phyloP scores from a whole-genome alignment of 2,888 invertebrate genomes.

The Himalopsyche anomala region DNA sequence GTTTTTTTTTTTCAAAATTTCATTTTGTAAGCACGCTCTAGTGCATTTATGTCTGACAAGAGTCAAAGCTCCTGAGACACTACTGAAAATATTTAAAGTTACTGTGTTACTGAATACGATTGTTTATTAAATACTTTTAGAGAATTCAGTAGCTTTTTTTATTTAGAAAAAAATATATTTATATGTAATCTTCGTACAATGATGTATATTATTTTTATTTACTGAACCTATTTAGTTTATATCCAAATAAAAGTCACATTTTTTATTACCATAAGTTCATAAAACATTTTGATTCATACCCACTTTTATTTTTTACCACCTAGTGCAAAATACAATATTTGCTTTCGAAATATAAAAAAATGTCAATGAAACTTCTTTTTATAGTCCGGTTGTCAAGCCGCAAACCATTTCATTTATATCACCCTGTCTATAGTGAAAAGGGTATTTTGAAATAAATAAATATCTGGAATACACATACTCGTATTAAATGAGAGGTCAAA shows the following conservation, averaged over 20 bases:
- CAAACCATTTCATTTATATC: slow-evolving; percentile 38
- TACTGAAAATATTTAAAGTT: too few relatives aligned
- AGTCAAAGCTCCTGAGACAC: too few relatives aligned
- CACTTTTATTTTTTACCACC: slow-evolving; percentile 42
- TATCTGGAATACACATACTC: not conserved
- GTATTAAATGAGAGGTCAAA: slow-evolving; percentile 16
- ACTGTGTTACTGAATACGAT: too few relatives aligned
- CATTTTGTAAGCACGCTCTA: too few relatives aligned
- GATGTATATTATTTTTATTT: not conserved
- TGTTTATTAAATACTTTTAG: too few relatives aligned
- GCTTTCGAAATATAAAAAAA: slow-evolving; percentile 38
- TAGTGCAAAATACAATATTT: slow-evolving; percentile 12
- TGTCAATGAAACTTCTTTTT: slow-evolving; percentile 37
- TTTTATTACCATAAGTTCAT: slow-evolving; percentile 19
- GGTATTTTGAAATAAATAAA: slow-evolving; percentile 43
- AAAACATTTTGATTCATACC: slow-evolving; percentile 38
- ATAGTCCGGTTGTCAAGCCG: slow-evolving; percentile 38
- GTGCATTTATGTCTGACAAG: too few relatives aligned
- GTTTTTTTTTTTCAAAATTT: too few relatives aligned
- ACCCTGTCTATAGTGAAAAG: slow-evolving; percentile 27
- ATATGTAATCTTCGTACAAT: too few relatives aligned
- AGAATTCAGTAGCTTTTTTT: too few relatives aligned
- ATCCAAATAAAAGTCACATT: slow-evolving; percentile 16
- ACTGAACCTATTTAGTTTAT: not conserved
- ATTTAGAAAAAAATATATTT: too few relatives aligned